Evolutionary conservation across 2,113 vertebrate species (phyloP).

Genomic region (Pygoscelis adeliae): DNA sequence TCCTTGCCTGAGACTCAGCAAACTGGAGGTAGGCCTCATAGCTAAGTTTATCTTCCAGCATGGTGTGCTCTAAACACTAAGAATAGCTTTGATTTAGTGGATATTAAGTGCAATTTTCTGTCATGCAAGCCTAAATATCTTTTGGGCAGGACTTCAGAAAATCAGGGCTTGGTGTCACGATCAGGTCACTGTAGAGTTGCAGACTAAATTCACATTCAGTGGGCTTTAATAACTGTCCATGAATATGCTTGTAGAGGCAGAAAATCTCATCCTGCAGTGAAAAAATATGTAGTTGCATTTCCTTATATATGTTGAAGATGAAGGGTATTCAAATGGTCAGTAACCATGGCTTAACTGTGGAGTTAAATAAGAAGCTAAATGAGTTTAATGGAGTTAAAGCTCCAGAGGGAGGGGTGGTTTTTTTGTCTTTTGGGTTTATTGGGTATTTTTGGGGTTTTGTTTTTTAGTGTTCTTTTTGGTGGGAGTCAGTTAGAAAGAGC

Average conservation of each 20-base stretch:
- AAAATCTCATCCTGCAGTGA: not conserved
- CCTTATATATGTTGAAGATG: not conserved
- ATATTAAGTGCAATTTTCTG: not conserved
- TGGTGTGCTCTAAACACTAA: not conserved
- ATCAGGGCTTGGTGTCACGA: not conserved
- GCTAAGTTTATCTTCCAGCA: not conserved
- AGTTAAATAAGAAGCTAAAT: not conserved
- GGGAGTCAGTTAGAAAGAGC: not conserved
- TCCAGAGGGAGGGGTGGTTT: fast-evolving
- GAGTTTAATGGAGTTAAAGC: not conserved
- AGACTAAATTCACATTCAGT: not conserved
- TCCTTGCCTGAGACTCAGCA: not conserved
- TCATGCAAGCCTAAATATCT: not conserved
- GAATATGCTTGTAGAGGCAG: not conserved
- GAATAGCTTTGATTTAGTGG: not conserved
- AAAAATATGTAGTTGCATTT: not conserved
- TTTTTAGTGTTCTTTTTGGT: not conserved
- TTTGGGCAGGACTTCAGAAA: not conserved
- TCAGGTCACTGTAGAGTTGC: not conserved
- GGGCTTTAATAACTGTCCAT: not conserved
- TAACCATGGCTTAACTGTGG: not conserved
- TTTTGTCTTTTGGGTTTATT: not conserved
- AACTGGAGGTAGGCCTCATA: not conserved
- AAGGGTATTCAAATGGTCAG: not conserved
- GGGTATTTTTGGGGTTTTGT: not conserved